Conservation (phyloP, 2,888 invertebrate species). For the Andrena dorsata region DNA sequence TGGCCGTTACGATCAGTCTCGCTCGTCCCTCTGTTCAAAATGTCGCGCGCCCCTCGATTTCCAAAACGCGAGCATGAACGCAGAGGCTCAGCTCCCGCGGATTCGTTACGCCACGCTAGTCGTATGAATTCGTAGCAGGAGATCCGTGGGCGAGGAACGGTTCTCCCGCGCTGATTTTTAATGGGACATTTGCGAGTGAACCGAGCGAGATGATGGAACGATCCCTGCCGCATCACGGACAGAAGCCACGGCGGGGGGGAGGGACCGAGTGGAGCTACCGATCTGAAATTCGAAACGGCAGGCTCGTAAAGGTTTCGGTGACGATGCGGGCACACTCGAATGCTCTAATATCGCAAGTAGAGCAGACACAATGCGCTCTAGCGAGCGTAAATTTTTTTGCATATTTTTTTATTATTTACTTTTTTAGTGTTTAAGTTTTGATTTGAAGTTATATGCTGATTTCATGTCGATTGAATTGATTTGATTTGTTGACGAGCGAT, state of each 20-base stretch:
- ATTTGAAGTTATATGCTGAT: neutral
- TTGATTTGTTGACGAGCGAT: too few species aligned
- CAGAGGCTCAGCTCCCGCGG: constrained; percentile 46
- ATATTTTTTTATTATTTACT: neutral
- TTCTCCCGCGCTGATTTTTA: constrained; percentile 61
- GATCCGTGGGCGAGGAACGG: constrained; percentile 62
- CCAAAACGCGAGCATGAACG: neutral
- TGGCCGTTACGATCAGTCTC: too few species aligned
- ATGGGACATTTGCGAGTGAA: constrained; percentile 73
- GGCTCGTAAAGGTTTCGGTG: constrained; percentile 31
- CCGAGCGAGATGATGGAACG: constrained; percentile 76
- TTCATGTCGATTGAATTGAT: neutral
- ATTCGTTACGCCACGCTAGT: constrained; percentile 75
- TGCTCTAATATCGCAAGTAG: constrained; percentile 46
- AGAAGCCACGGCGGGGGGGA: constrained; percentile 62
- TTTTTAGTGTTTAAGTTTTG: too few species aligned
- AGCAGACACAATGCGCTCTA: neutral
- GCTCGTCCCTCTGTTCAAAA: too few species aligned
- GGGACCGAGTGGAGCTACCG: constrained; percentile 35
- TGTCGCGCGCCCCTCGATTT: neutral
- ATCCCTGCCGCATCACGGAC: constrained; percentile 64
- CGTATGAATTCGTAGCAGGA: constrained; percentile 69
- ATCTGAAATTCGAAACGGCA: constrained; percentile 72
- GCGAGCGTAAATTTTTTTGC: neutral
- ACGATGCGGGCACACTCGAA: constrained; percentile 39